Evolutionary conservation across 2,888 invertebrate genomes (phyloP), one percentile per base, ranked within the genome.

Genomic region (Drosophila picticornis): DNA sequence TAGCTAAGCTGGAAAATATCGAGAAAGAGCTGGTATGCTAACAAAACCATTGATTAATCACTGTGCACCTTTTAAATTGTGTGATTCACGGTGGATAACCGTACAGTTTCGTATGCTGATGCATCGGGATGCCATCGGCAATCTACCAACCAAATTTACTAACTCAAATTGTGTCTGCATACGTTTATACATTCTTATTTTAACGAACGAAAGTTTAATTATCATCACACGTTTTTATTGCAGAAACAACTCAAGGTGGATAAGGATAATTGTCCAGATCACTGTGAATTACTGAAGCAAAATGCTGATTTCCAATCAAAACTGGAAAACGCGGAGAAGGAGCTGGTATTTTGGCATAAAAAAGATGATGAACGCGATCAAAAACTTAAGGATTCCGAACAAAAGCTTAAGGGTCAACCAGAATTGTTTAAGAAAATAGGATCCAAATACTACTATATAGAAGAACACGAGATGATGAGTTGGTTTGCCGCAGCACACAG

Each of bases 401-500:
- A 1, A 29, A 10, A 10, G 10, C 1, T 50, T 2, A 29, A 50
- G 2, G 0, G 10, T 29, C 27, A 10, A 29, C 5, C 9, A 19
- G 2, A 25, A 19, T 19, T 19, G 27, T 50, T 50, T 3, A 1
- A 36, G 13, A 4, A 10, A 11, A 56, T 72, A 4, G 36, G 11
- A 7, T 22, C 51, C 5, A 48, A 29, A 3, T 25, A 34, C 22
- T 63, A 63, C 19, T 31, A 61, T n/a, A 63, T 63, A 13, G 61
- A 63, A 29, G 1, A 46, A 1, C 1, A 6, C 0, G 5, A 0
- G 9, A 4, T 0, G 22, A 7, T 29, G 7, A 48, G 25, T 13
- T 63, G 61, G 61, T 48, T 36, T 29, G 61, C 6, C 3, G 63
- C 63, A 0, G 63, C 10, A 4, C 34, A 48, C 5, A 61, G 27